Evolutionary conservation across 2,113 vertebrate species (phyloP), one percentile per base, ranked within the genome.

Genomic region (Balaeniceps rex): DNA sequence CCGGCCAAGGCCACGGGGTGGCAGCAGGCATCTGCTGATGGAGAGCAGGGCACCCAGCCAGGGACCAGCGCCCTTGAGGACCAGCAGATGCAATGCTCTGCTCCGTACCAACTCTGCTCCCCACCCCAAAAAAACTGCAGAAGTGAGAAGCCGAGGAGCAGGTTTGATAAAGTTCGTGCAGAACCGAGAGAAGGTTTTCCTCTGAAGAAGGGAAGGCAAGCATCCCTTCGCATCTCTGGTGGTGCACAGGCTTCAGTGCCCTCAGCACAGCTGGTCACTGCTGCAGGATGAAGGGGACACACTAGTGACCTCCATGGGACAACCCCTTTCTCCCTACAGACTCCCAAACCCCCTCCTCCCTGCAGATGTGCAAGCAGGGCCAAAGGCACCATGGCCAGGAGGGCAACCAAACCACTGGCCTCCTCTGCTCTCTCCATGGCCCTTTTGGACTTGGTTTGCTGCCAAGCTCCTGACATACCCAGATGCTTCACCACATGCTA

Each of bases 11-110:
- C 96, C 97, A 58, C 82, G 51, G 22, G 97, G 84, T 94, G 97
- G 97, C 97, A 97, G 94, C 94, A 97, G 66, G 65, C 7, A 34
- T 44, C 96, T 29, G 90, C 91, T 13, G 71, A 80, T 93, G 87
- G 70, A 47, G 46, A 17, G 7, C 5, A 5, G 9, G 36, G 74
- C 33, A 14, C 8, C 36, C 55, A 29, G 60, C 5, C 71, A 3
- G 71, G 49, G 14, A 24, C 24, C 66, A 3, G 40, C 21, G 13
- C 55, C 29, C 54, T 4, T 4, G 49, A 38, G 52, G 34, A 46
- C 7, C 79, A 16, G 68, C 6, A 3, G 24, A 33, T 23, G 36
- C 7, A 2, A 12, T 2, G 42, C 31, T 14, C 23, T 12, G 61
- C 68, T 36, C 51, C 10, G 3, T 72, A 12, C 60, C 42, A 6